A percentile compares a stretch with the other conserved stretches of the same genome.
phyloP scores from a whole-genome alignment of 1,140 invertebrate species.

The Anastrepha ludens region DNA sequence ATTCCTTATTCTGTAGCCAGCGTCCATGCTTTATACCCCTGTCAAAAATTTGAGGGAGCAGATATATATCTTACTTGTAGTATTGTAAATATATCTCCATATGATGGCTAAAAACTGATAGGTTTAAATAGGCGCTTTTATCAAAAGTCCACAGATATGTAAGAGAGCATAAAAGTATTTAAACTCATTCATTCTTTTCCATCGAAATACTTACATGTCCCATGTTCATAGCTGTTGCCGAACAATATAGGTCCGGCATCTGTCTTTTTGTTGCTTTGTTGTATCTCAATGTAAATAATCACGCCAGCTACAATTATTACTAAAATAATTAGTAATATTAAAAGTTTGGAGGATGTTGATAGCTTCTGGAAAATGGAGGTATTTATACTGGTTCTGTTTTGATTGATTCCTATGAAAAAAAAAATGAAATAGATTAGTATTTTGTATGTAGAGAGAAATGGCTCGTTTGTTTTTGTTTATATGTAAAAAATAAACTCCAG shows the following conservation, averaged over 20 bases:
- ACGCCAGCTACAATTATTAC: constrained; percentile 62
- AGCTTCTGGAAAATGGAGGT: constrained; percentile 59
- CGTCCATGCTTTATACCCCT: no score
- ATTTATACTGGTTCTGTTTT: constrained; percentile 53
- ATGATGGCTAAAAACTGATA: neutral
- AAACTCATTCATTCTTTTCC: neutral
- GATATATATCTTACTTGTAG: no score
- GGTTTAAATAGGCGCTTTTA: neutral
- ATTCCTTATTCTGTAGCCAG: no score
- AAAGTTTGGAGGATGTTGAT: constrained; percentile 64
- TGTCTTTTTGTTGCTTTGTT: constrained; percentile 58
- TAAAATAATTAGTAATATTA: constrained; percentile 63
- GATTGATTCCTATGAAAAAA: constrained; percentile 64
- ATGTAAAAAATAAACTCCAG: no score
- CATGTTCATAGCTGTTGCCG: constrained; percentile 68
- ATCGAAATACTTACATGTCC: constrained; percentile 67
- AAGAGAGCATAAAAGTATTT: neutral
- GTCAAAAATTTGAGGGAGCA: no score
- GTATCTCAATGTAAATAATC: constrained; percentile 61
- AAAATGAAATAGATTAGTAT: neutral
- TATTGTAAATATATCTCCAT: no score
- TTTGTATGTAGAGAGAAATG: no score
- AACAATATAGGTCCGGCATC: constrained; percentile 62
- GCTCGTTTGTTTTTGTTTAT: no score
- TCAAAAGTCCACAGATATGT: neutral